Evolutionary conservation across 2,797 vertebrate genomes (phyloP), one percentile per base, ranked within the genome.

Genomic region (Microhierax caerulescens): DNA sequence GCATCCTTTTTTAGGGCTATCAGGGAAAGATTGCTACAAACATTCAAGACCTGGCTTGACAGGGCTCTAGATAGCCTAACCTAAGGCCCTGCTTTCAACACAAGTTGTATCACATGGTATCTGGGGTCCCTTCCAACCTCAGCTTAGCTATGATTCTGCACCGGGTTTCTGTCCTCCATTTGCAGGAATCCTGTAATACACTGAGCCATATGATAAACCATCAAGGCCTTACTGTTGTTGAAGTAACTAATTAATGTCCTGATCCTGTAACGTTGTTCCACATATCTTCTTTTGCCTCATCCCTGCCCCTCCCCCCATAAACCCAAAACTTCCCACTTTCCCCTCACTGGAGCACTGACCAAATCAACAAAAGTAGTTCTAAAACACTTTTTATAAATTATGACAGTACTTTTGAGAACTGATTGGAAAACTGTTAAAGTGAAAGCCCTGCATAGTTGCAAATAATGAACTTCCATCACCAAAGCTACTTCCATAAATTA

Each of bases 31-130:
- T 1, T 28, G 51, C 21, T 24, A 88, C 50, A 77, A 74, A 69
- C 15, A 56, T 21, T 51, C 25, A 51, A 50, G 19, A 57, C 11
- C 13, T 45, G 53, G 34, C 11, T 14, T 13, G 60, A 10, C 24
- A 75, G 63, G 24, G 67, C 34, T 67, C 24, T 63, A 57, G 65
- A 53, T 5, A 72, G 73, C 73, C 53, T 8, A 45, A 30, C 8
- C 13, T 32, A 45, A 61, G 47, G 65, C n/a, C 28, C 54, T 68
- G 45, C 61, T 65, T 18, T 27, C 60, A 64, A 45, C 51, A 64
- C 13, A 17, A 19, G 48, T 27, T 6, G 19, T 12, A 39, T 9
- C 41, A 11, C 8, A 3, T 0, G 4, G 5, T 14, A 10, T 9
- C 69, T 10, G 25, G 30, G 9, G 57, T 43, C 37, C 47, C 34